These are phyloP conservation scores for Ruditapes philippinarum DNA, from an alignment of 1,140 invertebrate genomes.

Conservation along the genomic window DNA sequence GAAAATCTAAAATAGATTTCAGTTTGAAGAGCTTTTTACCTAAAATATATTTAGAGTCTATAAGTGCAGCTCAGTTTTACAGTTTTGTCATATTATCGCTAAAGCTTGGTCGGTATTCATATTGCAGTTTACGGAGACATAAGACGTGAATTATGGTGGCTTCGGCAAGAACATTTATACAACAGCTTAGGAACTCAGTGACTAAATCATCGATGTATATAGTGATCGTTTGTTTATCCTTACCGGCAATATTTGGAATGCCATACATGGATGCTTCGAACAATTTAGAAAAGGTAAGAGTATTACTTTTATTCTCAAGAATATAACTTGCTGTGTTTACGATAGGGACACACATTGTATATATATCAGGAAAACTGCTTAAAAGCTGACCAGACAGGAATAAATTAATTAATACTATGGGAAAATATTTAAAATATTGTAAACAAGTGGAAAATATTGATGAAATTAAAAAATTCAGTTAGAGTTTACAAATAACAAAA, in stretches of 20 bases:
- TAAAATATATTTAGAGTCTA: background rate
- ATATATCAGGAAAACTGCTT: too few relatives aligned
- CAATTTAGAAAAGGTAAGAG: background rate
- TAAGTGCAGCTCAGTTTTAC: background rate
- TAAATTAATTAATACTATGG: too few relatives aligned
- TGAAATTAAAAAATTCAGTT: too few relatives aligned
- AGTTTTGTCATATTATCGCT: background rate
- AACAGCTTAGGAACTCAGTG: background rate
- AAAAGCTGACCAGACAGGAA: too few relatives aligned
- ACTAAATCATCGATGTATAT: background rate
- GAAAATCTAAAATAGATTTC: background rate
- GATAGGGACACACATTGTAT: too few relatives aligned
- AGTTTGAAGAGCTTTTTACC: background rate
- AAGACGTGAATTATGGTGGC: background rate
- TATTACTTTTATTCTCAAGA: too few relatives aligned
- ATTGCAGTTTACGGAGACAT: background rate
- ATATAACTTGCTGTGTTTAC: too few relatives aligned
- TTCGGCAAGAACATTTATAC: background rate
- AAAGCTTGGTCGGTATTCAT: background rate
- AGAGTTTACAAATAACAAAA: too few relatives aligned
- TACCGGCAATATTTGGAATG: constrained; percentile 6
- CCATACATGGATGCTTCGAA: background rate
- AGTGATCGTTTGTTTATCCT: background rate
- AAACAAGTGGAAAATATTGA: too few relatives aligned
- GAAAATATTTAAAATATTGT: too few relatives aligned